Evolutionary conservation across 2,888 invertebrate species (phyloP).

Genomic region (Pteria penguin): DNA sequence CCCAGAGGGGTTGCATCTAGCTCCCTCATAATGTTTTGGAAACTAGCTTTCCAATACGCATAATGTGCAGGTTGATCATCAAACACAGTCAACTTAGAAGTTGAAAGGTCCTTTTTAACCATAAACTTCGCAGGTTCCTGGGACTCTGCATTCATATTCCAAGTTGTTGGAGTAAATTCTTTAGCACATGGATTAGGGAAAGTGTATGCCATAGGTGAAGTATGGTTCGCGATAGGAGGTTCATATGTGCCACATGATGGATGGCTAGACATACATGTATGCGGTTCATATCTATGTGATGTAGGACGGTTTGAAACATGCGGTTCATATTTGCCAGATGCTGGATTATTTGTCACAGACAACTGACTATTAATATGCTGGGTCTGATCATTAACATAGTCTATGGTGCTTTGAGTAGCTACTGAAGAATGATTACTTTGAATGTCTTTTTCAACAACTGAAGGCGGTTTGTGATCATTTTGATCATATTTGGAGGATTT

Average conservation of each 20-base stretch:
- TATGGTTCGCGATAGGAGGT: no score
- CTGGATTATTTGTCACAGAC: background rate
- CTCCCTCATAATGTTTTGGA: constrained; percentile 3
- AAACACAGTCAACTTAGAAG: background rate
- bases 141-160: no score
- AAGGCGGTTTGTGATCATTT: background rate
- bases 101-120: constrained; percentile 16
- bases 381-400: background rate
- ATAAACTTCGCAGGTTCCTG: no score
- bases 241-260: no score
- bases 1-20: background rate
- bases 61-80: constrained; percentile 5
- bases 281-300: background rate
- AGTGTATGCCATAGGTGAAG: no score
- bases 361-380: background rate
- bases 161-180: no score
- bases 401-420: background rate
- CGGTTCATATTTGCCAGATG: background rate
- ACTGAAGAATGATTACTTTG: background rate
- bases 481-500: background rate
- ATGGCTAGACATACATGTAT: no score
- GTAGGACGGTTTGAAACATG: background rate
- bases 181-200: no score
- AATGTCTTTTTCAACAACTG: background rate
- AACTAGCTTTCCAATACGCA: background rate